Base-by-base conservation (phyloP, 2,113 vertebrate species). In the Psammodynastes pulverulentus region DNA sequence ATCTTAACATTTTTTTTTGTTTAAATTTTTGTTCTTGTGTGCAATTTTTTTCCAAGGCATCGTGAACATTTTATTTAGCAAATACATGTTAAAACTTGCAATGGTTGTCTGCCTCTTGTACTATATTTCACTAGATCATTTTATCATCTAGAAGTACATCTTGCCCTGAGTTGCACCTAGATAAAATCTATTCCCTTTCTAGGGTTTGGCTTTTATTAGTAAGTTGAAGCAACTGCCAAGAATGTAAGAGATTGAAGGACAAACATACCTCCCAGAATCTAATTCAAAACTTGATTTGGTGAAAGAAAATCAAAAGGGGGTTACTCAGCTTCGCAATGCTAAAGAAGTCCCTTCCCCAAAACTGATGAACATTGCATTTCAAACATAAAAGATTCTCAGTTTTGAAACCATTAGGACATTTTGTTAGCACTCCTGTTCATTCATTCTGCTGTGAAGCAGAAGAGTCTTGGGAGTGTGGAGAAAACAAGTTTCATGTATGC, bases 81-180 rank as follows among this genome's bases (percentile, higher is more conserved):
- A 79, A 91, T 53, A 12, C 86, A 34, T 86, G 87, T 85, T 62
- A 67, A 51, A 86, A 89, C 87, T 89, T 86, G 87, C 87, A 23
- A 34, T 49, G 54, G 72, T 84, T 89, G 26, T 52, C 58, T 53
- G 53, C 62, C 19, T 86, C 79, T 7, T 26, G 9, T 52, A 48
- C 48, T 91, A 67, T 88, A 54, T 23, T 4, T 21, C 48, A 87
- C 10, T 93, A 34, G 45, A 93, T 89, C 46, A 46, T 29, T 48
- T n/a, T 52, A 21, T 91, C 79, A 86, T 49, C 48, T 58, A 26
- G 48, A 86, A 91, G 90, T 87, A 43, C 62, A 89, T 0, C 46
- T 45, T 94, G 24, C 62, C 90, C 54, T 49, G 19, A 90, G 49
- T 45, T 84, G 45, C 87, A 53, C 2, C 4, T 0, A 92, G 86